Conservation (phyloP, 2,888 invertebrate species). For the Ormyrus labotus region DNA sequence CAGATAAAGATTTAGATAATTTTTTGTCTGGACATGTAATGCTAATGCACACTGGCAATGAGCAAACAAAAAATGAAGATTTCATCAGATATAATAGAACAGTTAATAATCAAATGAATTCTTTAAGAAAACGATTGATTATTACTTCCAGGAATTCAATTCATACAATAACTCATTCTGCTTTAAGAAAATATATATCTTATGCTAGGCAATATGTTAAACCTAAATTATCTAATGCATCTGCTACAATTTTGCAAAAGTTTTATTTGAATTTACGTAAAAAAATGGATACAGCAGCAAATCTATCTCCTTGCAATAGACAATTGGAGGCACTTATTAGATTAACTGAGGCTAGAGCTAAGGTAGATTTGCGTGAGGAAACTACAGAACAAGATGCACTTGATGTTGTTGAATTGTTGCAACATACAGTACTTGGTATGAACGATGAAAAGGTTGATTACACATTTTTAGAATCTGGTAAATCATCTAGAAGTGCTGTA, state of each 20-base stretch:
- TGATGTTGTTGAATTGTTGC: constrained; percentile 91
- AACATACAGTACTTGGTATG: constrained; percentile 77
- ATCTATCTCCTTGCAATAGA: constrained; percentile 87
- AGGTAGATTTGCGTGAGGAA: constrained; percentile 88
- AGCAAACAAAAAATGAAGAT: constrained; percentile 35
- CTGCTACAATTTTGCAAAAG: constrained; percentile 83
- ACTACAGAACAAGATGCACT: constrained; percentile 88
- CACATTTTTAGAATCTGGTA: constrained; percentile 21
- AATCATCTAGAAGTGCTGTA: constrained; percentile 67
- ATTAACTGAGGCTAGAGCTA: constrained; percentile 91
- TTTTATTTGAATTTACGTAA: constrained; percentile 89
- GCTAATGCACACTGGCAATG: constrained; percentile 81
- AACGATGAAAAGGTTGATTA: constrained; percentile 49
- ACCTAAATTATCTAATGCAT: constrained; percentile 85
- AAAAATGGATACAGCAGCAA: constrained; percentile 79
- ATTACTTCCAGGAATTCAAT: constrained; percentile 80
- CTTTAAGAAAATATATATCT: constrained; percentile 93
- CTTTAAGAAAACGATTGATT: constrained; percentile 62
- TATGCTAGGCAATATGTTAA: constrained; percentile 93
- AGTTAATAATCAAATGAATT: constrained; percentile 16
- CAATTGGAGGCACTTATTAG: constrained; percentile 93
- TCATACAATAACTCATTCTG: constrained; percentile 84
- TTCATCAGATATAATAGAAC: neutral
- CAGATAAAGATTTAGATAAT: constrained; percentile 87
- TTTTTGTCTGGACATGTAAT: constrained; percentile 90